Evolutionary conservation across 1,140 invertebrate genomes (phyloP).

Genomic region (Heliconius himera): DNA sequence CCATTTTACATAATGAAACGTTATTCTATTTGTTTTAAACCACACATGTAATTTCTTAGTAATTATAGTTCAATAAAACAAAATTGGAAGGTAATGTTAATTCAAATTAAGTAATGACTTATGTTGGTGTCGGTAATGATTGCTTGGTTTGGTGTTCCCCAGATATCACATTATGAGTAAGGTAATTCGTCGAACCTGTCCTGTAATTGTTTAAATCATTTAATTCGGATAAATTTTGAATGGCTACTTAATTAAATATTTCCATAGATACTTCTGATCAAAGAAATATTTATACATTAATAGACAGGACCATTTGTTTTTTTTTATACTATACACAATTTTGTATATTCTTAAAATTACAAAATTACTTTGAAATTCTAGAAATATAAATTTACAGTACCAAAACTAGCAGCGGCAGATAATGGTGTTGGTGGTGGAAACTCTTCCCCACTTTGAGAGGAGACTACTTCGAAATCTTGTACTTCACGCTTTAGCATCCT

Average conservation of each 20-base stretch:
- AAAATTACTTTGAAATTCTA: background rate
- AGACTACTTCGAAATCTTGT: constrained; percentile 86
- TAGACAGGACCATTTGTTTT: no score
- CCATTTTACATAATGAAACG: background rate
- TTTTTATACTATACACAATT: background rate
- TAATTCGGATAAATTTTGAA: background rate
- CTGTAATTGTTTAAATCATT: background rate
- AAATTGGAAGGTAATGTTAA: constrained; percentile 1
- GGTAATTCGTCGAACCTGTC: background rate
- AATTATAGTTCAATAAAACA: background rate
- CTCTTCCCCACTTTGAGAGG: constrained; percentile 82
- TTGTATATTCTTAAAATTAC: background rate
- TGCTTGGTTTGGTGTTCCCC: background rate
- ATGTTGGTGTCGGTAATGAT: background rate
- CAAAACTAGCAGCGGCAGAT: constrained; percentile 90
- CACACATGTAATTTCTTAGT: background rate
- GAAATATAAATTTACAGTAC: constrained; percentile 75
- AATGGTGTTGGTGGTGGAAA: constrained; percentile 87
- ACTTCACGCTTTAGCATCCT: constrained; percentile 91
- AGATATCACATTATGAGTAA: background rate
- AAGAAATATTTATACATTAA: no score
- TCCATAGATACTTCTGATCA: background rate
- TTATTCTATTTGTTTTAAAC: background rate
- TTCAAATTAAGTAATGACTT: constrained; percentile 6
- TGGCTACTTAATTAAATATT: background rate